Percentiles rank a stretch among this genome's conserved stretches.
Conservation (phyloP, 2,797 vertebrate species). For the Gambelia wislizenii region DNA sequence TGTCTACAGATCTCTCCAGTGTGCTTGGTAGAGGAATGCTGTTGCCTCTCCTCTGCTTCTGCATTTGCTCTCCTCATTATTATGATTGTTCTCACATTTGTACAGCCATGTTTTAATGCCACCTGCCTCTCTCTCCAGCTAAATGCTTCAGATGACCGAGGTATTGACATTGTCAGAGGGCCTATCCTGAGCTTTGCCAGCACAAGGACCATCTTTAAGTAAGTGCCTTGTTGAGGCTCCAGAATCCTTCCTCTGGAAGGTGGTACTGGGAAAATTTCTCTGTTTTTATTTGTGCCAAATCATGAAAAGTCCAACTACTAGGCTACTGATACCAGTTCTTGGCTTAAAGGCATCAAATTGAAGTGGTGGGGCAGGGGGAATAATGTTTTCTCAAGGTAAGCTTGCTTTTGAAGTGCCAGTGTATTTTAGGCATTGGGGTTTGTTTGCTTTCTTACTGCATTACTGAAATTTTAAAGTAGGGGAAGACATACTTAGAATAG, state of each 20-base stretch:
- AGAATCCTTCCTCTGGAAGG: not conserved
- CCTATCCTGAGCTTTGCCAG: slow-evolving; percentile 96
- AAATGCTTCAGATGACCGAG: slow-evolving; percentile 96
- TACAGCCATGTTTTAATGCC: slow-evolving; percentile 63
- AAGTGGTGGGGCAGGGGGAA: not conserved
- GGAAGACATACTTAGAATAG: not conserved
- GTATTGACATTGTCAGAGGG: slow-evolving; percentile 93
- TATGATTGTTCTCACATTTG: not conserved
- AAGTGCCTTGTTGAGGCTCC: slow-evolving; percentile 54
- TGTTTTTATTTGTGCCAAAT: not conserved
- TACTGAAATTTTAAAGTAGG: not conserved
- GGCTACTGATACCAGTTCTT: not conserved
- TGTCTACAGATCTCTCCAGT: not conserved
- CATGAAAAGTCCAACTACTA: not conserved
- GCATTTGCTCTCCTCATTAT: not conserved
- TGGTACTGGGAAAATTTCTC: not conserved
- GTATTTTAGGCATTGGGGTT: not conserved
- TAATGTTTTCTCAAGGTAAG: too few relatives aligned
- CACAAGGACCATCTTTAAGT: slow-evolving; percentile 98
- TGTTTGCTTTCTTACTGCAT: not conserved
- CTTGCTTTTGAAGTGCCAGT: not conserved
- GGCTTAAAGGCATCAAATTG: not conserved
- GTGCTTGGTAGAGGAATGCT: not conserved
- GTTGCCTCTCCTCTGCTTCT: not conserved
- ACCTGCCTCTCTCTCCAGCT: slow-evolving; percentile 79